Evolutionary conservation across 2,797 vertebrate species (phyloP).

Genomic region (Squalus acanthias): DNA sequence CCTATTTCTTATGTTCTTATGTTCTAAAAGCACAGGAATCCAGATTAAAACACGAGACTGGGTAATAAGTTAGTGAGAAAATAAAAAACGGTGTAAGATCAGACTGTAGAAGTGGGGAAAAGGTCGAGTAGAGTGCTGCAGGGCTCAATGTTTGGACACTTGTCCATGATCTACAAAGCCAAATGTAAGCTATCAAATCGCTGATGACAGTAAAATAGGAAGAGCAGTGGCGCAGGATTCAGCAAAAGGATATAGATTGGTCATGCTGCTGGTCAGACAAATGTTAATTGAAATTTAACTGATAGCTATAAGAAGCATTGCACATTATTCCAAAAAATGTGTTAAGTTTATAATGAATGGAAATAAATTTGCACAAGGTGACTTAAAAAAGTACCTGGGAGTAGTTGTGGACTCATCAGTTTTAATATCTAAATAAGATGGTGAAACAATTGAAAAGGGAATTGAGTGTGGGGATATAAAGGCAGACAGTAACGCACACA

Average conservation of each 20-base stretch:
- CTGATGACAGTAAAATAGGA: background rate
- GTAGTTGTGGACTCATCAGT: background rate
- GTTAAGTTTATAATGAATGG: background rate
- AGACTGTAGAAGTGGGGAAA: background rate
- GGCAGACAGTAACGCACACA: background rate
- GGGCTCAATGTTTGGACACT: background rate
- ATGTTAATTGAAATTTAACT: background rate
- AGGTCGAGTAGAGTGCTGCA: background rate
- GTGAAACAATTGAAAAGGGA: background rate
- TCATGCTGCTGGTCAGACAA: background rate
- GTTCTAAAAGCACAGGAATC: background rate
- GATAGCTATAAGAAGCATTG: background rate
- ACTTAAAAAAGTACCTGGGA: background rate
- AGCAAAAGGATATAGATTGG: background rate
- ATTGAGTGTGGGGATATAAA: background rate
- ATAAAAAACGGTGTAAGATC: background rate
- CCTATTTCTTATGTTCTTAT: too few species aligned
- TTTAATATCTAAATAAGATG: background rate
- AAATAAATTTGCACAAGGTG: background rate
- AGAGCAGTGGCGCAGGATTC: background rate
- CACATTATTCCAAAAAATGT: background rate
- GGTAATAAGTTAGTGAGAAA: background rate
- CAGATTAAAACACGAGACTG: background rate
- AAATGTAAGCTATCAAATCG: background rate
- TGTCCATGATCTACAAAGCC: background rate